Percentiles rank a stretch among this genome's conserved stretches.
Evolutionary conservation across 2,888 invertebrate genomes (phyloP).

Genomic region (Steinernema scapterisci): DNA sequence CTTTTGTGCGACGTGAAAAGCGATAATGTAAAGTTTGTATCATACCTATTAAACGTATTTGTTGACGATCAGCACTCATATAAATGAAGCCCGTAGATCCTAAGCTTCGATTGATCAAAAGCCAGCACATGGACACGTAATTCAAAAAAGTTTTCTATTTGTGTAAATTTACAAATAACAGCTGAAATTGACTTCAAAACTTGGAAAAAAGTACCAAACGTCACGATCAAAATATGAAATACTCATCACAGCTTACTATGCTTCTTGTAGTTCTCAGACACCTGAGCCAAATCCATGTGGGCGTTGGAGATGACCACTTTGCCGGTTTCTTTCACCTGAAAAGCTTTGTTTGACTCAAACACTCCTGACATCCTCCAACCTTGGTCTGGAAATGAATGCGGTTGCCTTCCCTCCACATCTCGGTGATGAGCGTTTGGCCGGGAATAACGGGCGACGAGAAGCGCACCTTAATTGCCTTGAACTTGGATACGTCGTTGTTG

Average conservation of each 20-base stretch:
- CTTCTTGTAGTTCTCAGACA: not conserved
- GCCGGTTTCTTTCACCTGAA: conserved; percentile 77
- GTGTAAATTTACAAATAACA: too few relatives aligned
- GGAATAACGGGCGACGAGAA: conserved; percentile 91
- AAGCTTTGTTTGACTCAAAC: not conserved
- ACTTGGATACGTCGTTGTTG: conserved; percentile 78
- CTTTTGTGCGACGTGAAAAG: not conserved
- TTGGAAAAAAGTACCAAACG: too few relatives aligned
- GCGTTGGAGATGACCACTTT: conserved; percentile 79
- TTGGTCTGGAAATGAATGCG: conserved; percentile 85
- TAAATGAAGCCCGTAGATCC: too few relatives aligned
- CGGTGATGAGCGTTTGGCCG: conserved; percentile 87
- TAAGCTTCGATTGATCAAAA: too few relatives aligned
- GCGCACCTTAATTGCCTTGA: conserved; percentile 86
- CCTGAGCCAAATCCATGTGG: conserved; percentile 79
- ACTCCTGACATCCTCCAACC: conserved; percentile 67
- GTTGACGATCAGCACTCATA: not conserved
- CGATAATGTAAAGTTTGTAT: not conserved
- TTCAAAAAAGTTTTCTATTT: too few relatives aligned
- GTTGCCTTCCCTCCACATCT: conserved; percentile 87
- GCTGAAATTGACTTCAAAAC: too few relatives aligned
- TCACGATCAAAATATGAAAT: too few relatives aligned
- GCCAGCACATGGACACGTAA: too few relatives aligned
- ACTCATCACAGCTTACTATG: not conserved
- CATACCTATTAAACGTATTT: not conserved